phyloP scores from a whole-genome alignment of 2,888 invertebrate genomes.

The Plagodis dolabraria region DNA sequence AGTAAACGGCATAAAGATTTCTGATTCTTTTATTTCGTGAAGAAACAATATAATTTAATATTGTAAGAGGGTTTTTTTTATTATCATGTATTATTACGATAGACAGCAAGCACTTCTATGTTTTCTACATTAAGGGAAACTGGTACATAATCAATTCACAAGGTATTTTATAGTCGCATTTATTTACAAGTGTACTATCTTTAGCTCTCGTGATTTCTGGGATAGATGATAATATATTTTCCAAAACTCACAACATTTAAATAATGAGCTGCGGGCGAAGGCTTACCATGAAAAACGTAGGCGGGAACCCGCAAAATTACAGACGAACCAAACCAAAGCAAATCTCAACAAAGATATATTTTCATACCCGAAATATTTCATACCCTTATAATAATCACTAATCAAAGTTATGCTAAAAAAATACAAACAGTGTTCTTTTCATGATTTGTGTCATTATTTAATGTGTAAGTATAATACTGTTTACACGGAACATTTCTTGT shows the following conservation, averaged over 20 bases:
- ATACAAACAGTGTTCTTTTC: slow-evolving; percentile 6
- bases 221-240: slow-evolving; percentile 3
- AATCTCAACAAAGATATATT: slow-evolving; percentile 17
- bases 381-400: slow-evolving; percentile 27
- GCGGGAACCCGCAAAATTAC: slow-evolving; percentile 25
- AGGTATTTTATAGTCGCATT: too few relatives aligned
- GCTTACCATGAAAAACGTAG: slow-evolving; percentile 28
- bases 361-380: slow-evolving; percentile 26
- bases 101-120: too few relatives aligned
- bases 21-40: too few relatives aligned
- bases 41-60: too few relatives aligned
- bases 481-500: too few relatives aligned
- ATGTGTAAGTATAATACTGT: too few relatives aligned
- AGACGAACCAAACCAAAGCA: slow-evolving; percentile 23
- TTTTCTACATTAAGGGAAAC: background rate
- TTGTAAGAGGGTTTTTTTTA: too few relatives aligned
- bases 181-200: too few relatives aligned
- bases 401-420: slow-evolving; percentile 18
- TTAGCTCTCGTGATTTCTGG: too few relatives aligned
- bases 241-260: slow-evolving; percentile 38
- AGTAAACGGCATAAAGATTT: too few relatives aligned
- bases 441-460: background rate
- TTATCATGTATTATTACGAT: background rate
- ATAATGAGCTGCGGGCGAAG: slow-evolving; percentile 16
- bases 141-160: too few relatives aligned